phyloP scores from a whole-genome alignment of 2,888 invertebrate genomes.

The Trissolcus japonicus region DNA sequence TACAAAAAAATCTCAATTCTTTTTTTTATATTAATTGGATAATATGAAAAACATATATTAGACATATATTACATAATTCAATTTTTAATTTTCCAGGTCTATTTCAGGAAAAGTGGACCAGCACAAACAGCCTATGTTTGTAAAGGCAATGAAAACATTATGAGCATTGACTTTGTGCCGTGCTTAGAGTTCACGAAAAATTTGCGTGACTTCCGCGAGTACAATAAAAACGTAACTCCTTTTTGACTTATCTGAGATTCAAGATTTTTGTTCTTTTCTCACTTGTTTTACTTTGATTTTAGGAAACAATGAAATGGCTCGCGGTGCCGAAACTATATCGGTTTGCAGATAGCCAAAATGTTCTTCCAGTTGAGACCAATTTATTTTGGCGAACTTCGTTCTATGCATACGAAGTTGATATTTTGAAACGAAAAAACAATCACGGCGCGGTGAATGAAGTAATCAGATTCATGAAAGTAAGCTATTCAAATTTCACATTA shows the following conservation, averaged over 20 bases:
- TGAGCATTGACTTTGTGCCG: slow-evolving; percentile 2
- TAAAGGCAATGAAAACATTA: background rate
- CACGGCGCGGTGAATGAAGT: background rate
- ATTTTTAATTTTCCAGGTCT: background rate
- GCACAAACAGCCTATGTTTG: background rate
- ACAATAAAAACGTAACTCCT: background rate
- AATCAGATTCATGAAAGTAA: background rate
- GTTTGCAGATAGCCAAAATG: background rate
- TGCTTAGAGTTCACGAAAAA: background rate
- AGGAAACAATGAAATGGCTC: background rate
- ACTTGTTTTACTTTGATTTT: background rate
- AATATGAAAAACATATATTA: no score
- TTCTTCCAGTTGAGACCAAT: background rate
- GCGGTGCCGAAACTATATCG: background rate
- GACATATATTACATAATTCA: no score
- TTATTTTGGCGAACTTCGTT: slow-evolving; percentile 3
- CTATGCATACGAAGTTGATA: background rate
- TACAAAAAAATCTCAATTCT: background rate
- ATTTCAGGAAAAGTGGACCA: background rate
- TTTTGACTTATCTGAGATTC: background rate
- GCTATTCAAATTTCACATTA: background rate
- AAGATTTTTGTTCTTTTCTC: background rate
- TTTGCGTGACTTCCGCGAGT: background rate
- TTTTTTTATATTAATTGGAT: no score
- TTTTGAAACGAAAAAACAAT: background rate